A percentile compares a stretch with the other conserved stretches of the same genome.
Evolutionary conservation across 2,888 invertebrate species (phyloP).

Genomic region (Penaeus monodon): DNA sequence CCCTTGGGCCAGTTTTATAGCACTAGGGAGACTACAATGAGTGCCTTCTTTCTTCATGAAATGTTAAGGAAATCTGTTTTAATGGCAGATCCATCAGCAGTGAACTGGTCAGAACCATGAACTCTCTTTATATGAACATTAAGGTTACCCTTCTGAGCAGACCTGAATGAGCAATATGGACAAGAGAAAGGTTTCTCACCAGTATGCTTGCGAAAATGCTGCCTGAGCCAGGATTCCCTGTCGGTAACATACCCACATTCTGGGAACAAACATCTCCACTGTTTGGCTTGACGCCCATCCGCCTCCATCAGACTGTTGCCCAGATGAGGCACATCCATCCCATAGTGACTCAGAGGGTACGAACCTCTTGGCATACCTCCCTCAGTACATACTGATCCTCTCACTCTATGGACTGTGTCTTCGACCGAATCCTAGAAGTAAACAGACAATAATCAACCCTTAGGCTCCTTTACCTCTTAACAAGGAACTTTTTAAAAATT

Average conservation of each 20-base stretch:
- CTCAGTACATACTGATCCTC: constrained; percentile 41
- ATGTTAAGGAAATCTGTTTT: constrained; percentile 6
- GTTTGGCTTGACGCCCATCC: constrained; percentile 20
- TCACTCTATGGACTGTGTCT: constrained; percentile 40
- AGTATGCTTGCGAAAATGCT: constrained; percentile 44
- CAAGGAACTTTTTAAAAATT: no score
- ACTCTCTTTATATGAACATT: constrained; percentile 48
- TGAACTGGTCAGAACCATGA: constrained; percentile 6
- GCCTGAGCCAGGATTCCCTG: constrained; percentile 46
- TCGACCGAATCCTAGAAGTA: constrained; percentile 43
- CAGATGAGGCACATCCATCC: constrained; percentile 30
- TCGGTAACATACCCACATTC: constrained; percentile 46
- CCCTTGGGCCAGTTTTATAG: no score
- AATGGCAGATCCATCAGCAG: not conserved
- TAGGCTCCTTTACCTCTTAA: not conserved
- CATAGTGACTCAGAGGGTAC: constrained; percentile 24
- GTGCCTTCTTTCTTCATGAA: constrained; percentile 3
- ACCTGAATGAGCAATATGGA: constrained; percentile 41
- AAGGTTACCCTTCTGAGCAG: constrained; percentile 47
- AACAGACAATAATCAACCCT: constrained; percentile 38
- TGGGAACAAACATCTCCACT: constrained; percentile 45
- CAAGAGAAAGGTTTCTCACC: constrained; percentile 47
- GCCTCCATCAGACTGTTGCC: constrained; percentile 20
- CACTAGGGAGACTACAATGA: no score
- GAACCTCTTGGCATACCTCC: constrained; percentile 30